Evolutionary conservation across 2,797 vertebrate species (phyloP), one percentile per base, ranked within the genome.

Genomic region (Linurgus olivaceus): DNA sequence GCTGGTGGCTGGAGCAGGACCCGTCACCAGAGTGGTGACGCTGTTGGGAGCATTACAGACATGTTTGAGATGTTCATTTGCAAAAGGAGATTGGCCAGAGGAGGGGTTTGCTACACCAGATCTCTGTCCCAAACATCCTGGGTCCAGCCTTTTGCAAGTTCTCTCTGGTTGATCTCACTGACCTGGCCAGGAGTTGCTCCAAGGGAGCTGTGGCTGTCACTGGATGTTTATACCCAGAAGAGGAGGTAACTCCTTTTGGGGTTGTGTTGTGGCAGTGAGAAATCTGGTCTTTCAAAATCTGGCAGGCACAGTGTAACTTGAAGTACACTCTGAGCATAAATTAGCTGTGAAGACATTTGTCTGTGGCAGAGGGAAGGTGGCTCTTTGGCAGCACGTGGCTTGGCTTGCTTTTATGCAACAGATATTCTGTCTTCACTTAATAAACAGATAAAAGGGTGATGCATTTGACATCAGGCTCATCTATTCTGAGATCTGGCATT

Each of bases 401-500:
- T 94, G 81, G 76, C 68, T 88, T 71, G 54, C 80, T 93, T 92
- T 84, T 61, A 48, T 58, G 83, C 79, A 94, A 76, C 92, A 93
- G 92, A 78, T 94, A 90, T 6, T 94, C 55, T 91, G 81, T 92
- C 88, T 96, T 95, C 86, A 86, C 91, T 90, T 90, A 94, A 93
- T 94, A 88, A 96, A 95, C 79, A 21, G 92, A 86, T 87, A 93
- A 95, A 84, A 97, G 94, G 96, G 90, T 86, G 79, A 95, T 57
- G 63, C 13, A 20, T 65, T 65, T 90, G 92, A 97, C 94, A 92
- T 29, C 12, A 10, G 8, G 95, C 88, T 97, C 94, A 91, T 96
- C 94, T 98, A 72, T 96, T 97, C 85, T 96, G 95, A 95, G 94
- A 87, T 52, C 54, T 96, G 94, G 85, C 92, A 86, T 96, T 96